Evolutionary conservation across 2,113 vertebrate genomes (phyloP).

Genomic region (Syngnathus typhle): DNA sequence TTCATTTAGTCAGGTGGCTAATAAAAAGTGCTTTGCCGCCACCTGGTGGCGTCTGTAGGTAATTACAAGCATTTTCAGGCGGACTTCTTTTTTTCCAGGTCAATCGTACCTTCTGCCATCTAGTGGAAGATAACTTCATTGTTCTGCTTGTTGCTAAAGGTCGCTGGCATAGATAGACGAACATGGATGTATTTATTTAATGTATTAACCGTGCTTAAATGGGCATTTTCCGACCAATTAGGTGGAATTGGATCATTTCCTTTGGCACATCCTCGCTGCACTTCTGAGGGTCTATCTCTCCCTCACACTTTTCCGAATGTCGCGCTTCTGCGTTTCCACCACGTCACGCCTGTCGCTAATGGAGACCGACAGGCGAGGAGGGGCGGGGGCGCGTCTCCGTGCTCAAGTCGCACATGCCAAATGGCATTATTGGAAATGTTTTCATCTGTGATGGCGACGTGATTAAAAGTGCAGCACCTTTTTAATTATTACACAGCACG

Average conservation of each 20-base stretch:
- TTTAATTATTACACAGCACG: constrained; percentile 42
- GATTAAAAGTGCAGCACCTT: constrained; percentile 49
- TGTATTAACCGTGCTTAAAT: background rate
- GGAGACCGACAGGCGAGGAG: background rate
- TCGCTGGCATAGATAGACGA: background rate
- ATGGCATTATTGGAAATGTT: constrained; percentile 29
- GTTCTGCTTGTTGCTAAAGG: background rate
- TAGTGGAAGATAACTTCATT: background rate
- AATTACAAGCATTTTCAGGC: too few relatives aligned
- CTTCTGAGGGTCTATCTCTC: background rate
- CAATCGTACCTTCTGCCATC: background rate
- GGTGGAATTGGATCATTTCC: background rate
- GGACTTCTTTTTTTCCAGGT: too few relatives aligned
- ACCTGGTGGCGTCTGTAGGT: too few relatives aligned
- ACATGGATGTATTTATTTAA: background rate
- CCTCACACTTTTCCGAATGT: background rate
- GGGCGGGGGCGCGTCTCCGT: background rate
- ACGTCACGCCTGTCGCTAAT: background rate
- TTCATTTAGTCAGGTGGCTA: too few relatives aligned
- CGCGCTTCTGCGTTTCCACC: background rate
- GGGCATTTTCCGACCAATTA: background rate
- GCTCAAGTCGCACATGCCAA: background rate
- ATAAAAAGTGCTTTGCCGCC: too few relatives aligned
- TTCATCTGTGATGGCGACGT: constrained; percentile 35
- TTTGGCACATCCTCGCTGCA: background rate